phyloP scores from a whole-genome alignment of 2,888 invertebrate genomes.

The Venusia cambrica region DNA sequence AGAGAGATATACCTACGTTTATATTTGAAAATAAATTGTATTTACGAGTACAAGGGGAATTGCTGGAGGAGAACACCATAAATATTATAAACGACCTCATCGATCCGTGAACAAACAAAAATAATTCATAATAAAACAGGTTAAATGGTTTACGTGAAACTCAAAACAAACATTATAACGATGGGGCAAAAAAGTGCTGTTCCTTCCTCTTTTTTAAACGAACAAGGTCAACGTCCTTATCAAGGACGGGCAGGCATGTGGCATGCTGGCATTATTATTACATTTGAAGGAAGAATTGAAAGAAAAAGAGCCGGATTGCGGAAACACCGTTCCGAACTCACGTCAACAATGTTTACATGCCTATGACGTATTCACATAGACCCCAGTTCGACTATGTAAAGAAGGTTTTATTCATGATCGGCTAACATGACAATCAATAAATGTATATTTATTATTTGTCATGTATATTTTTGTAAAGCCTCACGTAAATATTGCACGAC shows the following conservation, averaged over 20 bases:
- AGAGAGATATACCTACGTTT: conserved; percentile 11
- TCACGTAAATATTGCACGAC: too few relatives aligned
- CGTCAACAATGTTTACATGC: conserved; percentile 2
- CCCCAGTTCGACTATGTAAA: too few relatives aligned
- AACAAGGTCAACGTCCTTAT: conserved; percentile 63
- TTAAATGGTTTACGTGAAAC: conserved; percentile 66
- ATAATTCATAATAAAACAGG: conserved; percentile 51
- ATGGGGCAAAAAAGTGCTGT: conserved; percentile 61
- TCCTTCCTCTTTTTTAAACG: conserved; percentile 48
- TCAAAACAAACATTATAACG: conserved; percentile 73
- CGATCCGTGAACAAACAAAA: conserved; percentile 44
- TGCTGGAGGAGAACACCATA: conserved; percentile 37
- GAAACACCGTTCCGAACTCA: background rate
- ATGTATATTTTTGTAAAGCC: too few relatives aligned
- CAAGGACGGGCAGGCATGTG: conserved; percentile 75
- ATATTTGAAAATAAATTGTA: conserved; percentile 19
- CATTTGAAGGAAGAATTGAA: conserved; percentile 46
- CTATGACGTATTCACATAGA: background rate
- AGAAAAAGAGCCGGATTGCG: conserved; percentile 41
- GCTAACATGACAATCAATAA: too few relatives aligned
- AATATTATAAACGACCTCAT: conserved; percentile 55
- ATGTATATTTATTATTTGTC: too few relatives aligned
- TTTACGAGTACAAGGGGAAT: conserved; percentile 26
- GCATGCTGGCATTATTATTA: conserved; percentile 44
- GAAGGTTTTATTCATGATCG: too few relatives aligned